A percentile compares a stretch with the other conserved stretches of the same genome.
Conservation (phyloP, 2,113 vertebrate species). For the Gymnocephalus cernua region DNA sequence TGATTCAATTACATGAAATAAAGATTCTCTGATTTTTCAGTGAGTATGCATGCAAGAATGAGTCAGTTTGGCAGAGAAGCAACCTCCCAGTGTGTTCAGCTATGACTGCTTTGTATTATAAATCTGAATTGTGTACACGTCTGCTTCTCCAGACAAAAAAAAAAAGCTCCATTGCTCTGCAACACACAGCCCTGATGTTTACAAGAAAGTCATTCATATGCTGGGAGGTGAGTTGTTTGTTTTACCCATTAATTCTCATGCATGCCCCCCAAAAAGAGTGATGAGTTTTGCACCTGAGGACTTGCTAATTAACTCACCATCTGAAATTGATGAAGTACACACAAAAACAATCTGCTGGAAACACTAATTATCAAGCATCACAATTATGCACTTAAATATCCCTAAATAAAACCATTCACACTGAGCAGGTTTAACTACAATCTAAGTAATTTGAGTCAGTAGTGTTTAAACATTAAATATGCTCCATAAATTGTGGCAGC, state of each 20-base stretch:
- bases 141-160: conserved; percentile 3
- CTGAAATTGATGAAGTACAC: not conserved
- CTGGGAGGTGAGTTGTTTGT: conserved; percentile 21
- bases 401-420: conserved; percentile 18
- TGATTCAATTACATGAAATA: conserved; percentile 59
- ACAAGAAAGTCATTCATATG: conserved; percentile 27
- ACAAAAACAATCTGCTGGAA: not conserved
- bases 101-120: conserved; percentile 1
- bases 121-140: conserved; percentile 25
- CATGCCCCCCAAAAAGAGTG: conserved; percentile 10
- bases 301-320: not conserved
- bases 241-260: conserved; percentile 26
- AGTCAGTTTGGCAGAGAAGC: too few relatives aligned
- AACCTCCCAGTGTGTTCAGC: not conserved
- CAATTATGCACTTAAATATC: not conserved
- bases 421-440: not conserved
- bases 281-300: conserved; percentile 23
- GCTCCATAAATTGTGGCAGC: conserved; percentile 17
- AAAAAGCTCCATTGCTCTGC: conserved; percentile 30
- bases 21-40: conserved; percentile 25
- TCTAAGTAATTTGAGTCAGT: not conserved
- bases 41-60: too few relatives aligned
- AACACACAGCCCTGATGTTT: conserved; percentile 27
- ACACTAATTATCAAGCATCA: not conserved
- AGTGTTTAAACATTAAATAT: conserved; percentile 30